phyloP scores from a whole-genome alignment of 2,888 invertebrate species.

The Eupelmus urozonus region DNA sequence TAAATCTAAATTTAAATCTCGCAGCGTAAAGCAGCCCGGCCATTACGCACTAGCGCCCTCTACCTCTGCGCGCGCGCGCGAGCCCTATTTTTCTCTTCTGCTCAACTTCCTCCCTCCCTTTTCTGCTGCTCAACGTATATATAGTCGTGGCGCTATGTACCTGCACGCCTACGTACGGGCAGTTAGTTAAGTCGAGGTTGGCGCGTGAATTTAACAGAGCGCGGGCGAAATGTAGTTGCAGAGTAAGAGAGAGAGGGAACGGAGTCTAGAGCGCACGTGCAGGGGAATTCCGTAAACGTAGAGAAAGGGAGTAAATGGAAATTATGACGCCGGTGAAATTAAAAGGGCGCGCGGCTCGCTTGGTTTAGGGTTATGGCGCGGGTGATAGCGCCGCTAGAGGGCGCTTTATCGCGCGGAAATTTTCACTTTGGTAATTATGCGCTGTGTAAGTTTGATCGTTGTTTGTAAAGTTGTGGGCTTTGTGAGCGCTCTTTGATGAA shows the following conservation, averaged over 20 bases:
- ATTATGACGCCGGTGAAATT: conserved; percentile 47
- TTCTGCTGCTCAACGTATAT: background rate
- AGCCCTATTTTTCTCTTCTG: conserved; percentile 57
- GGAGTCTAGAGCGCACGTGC: no score
- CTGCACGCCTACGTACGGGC: background rate
- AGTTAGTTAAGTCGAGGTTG: conserved; percentile 26
- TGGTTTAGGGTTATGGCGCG: conserved; percentile 28
- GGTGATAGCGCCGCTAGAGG: no score
- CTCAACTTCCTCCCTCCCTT: conserved; percentile 36
- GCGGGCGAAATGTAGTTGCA: background rate
- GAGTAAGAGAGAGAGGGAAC: no score
- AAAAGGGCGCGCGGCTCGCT: conserved; percentile 26
- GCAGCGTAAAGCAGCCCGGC: background rate
- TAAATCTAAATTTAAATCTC: conserved; percentile 43
- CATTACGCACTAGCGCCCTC: background rate
- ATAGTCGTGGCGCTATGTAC: background rate
- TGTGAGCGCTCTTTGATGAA: no score
- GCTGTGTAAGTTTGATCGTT: no score
- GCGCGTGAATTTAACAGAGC: conserved; percentile 15
- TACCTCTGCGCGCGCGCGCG: background rate
- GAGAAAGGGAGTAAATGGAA: conserved; percentile 33
- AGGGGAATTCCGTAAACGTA: conserved; percentile 19
- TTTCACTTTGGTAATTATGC: no score
- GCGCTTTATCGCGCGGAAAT: no score
- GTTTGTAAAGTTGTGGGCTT: no score